Evolutionary conservation across 2,888 invertebrate species (phyloP).

Genomic region (Luperina testacea): DNA sequence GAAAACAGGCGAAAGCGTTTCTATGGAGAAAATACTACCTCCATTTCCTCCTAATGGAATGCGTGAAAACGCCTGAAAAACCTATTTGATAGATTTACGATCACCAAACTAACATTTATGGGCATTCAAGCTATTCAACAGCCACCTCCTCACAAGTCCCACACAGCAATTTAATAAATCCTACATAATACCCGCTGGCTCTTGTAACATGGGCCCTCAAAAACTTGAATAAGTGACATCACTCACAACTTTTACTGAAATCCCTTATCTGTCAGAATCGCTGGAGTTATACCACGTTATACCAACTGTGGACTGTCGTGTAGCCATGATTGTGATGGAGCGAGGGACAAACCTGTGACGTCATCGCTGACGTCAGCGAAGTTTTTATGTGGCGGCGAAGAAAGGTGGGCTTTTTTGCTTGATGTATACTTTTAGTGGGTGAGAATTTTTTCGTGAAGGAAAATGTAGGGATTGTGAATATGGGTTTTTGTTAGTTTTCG

Average conservation of each 20-base stretch:
- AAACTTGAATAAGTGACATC: conserved; percentile 80
- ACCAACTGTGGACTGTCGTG: conserved; percentile 78
- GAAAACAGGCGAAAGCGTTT: too few species aligned
- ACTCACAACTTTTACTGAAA: conserved; percentile 85
- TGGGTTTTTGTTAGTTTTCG: neutral
- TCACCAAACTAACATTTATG: too few species aligned
- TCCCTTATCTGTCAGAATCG: conserved; percentile 88
- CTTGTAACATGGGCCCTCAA: conserved; percentile 55
- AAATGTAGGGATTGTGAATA: conserved; percentile 2
- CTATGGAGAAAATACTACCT: too few species aligned
- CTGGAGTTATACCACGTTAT: conserved; percentile 75
- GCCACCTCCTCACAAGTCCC: too few species aligned
- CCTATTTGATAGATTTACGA: too few species aligned
- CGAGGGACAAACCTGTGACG: conserved; percentile 52
- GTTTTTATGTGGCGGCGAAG: conserved; percentile 20
- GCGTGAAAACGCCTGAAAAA: too few species aligned
- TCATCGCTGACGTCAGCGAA: conserved; percentile 32
- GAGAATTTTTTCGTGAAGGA: conserved; percentile 18
- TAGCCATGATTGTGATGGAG: conserved; percentile 58
- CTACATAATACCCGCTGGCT: conserved; percentile 40
- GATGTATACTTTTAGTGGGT: conserved; percentile 25
- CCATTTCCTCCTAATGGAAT: too few species aligned
- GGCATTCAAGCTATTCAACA: too few species aligned
- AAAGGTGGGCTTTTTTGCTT: conserved; percentile 32
- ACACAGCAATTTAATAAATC: too few species aligned